phyloP scores from a whole-genome alignment of 2,888 invertebrate genomes.

The Microdon myrmicae region DNA sequence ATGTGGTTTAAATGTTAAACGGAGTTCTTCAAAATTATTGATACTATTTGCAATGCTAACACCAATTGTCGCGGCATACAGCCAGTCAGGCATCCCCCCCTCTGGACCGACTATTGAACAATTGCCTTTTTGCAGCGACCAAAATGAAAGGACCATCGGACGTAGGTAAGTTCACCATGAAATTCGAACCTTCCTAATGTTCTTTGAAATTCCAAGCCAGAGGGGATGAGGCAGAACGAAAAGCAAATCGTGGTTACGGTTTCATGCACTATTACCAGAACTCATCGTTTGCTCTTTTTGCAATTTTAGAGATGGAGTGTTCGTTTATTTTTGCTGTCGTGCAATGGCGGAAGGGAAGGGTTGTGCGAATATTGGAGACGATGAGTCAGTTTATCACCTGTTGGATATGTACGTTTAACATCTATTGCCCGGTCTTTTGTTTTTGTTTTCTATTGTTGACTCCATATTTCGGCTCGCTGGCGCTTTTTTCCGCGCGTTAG shows the following conservation, averaged over 20 bases:
- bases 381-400: slow-evolving; percentile 44
- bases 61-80: slow-evolving; percentile 58
- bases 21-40: slow-evolving; percentile 54
- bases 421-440: background rate
- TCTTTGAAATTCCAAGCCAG: slow-evolving; percentile 18
- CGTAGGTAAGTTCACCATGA: slow-evolving; percentile 58
- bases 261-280: no score
- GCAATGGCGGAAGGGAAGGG: slow-evolving; percentile 17
- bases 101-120: slow-evolving; percentile 30
- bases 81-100: background rate
- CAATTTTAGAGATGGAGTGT: slow-evolving; percentile 3
- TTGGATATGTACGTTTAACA: slow-evolving; percentile 46
- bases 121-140: slow-evolving; percentile 61
- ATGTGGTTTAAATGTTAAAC: slow-evolving; percentile 55
- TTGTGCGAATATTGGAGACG: slow-evolving; percentile 18
- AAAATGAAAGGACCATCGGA: slow-evolving; percentile 61
- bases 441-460: slow-evolving; percentile 6
- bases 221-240: slow-evolving; percentile 5
- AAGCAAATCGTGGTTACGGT: slow-evolving; percentile 1
- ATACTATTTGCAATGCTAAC: slow-evolving; percentile 60
- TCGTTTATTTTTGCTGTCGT: slow-evolving; percentile 10
- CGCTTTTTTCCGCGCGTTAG: background rate
- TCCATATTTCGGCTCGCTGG: slow-evolving; percentile 3
- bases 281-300: background rate
- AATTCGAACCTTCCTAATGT: slow-evolving; percentile 37